Percentiles rank a stretch among this genome's conserved stretches.
phyloP scores from a whole-genome alignment of 1,140 invertebrate genomes.

The Drosophila kohkoa region DNA sequence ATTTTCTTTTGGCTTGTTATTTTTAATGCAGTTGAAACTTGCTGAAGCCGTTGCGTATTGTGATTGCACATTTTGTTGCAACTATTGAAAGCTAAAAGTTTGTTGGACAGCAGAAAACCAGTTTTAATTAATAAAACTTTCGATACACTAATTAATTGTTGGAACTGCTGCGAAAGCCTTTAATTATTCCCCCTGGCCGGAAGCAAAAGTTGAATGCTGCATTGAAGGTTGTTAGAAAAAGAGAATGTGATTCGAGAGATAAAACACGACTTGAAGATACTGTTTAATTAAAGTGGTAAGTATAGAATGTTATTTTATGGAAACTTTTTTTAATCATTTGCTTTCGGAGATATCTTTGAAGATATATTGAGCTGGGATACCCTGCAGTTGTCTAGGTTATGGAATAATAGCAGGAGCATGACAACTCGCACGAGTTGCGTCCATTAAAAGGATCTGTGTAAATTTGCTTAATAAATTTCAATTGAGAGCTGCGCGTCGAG shows the following conservation, averaged over 20 bases:
- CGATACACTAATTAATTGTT: slow-evolving; percentile 28
- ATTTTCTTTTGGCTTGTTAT: not conserved
- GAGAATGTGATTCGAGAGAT: not conserved
- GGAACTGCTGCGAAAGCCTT: slow-evolving; percentile 26
- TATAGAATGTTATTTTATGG: no score
- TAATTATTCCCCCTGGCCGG: slow-evolving; percentile 16
- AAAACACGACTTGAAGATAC: not conserved
- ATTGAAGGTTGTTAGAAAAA: not conserved
- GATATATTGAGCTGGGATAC: not conserved
- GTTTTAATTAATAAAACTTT: slow-evolving; percentile 75
- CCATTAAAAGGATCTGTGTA: slow-evolving; percentile 58
- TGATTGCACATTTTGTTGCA: slow-evolving; percentile 17
- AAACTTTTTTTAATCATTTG: not conserved
- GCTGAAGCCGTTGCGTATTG: not conserved
- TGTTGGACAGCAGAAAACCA: slow-evolving; percentile 14
- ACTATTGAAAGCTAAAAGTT: slow-evolving; percentile 20
- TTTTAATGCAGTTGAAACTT: not conserved
- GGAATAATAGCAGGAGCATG: not conserved
- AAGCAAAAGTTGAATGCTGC: slow-evolving; percentile 30
- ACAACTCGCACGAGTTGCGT: slow-evolving; percentile 55
- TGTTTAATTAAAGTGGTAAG: not conserved
- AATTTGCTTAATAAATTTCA: slow-evolving; percentile 68
- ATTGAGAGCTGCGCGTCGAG: slow-evolving; percentile 35
- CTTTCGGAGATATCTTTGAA: not conserved
- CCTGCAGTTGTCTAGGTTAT: not conserved